Evolutionary conservation across 2,113 vertebrate genomes (phyloP).

Genomic region (Spermophilus dauricus): DNA sequence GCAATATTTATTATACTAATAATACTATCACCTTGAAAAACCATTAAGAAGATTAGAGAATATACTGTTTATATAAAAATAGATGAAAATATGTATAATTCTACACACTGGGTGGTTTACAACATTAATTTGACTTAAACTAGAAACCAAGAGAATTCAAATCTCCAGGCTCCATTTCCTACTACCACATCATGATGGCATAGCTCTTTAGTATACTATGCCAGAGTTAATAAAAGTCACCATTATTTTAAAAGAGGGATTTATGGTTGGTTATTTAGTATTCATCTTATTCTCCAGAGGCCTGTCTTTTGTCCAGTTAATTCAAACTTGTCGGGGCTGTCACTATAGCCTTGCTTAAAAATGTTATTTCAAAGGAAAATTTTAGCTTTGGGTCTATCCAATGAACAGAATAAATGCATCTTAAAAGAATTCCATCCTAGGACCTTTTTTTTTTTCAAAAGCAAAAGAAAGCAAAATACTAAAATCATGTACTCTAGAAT

Average conservation of each 20-base stretch:
- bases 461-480: constrained; percentile 50
- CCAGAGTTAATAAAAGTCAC: constrained; percentile 43
- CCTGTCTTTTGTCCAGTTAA: constrained; percentile 25
- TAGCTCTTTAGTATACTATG: background rate
- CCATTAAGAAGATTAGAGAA: constrained; percentile 9
- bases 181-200: background rate
- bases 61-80: background rate
- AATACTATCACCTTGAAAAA: background rate
- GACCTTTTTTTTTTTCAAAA: constrained; percentile 42
- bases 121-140: background rate
- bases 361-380: constrained; percentile 39
- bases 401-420: constrained; percentile 38
- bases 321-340: constrained; percentile 39
- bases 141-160: background rate
- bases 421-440: constrained; percentile 62
- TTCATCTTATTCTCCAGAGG: background rate
- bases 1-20: background rate
- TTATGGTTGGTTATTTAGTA: background rate
- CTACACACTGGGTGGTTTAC: background rate
- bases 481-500: constrained; percentile 45
- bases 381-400: constrained; percentile 42
- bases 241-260: constrained; percentile 39
- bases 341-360: background rate
- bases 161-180: background rate
- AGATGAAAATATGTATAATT: background rate